Conservation (phyloP, 2,113 vertebrate species). For the Procavia capensis region DNA sequence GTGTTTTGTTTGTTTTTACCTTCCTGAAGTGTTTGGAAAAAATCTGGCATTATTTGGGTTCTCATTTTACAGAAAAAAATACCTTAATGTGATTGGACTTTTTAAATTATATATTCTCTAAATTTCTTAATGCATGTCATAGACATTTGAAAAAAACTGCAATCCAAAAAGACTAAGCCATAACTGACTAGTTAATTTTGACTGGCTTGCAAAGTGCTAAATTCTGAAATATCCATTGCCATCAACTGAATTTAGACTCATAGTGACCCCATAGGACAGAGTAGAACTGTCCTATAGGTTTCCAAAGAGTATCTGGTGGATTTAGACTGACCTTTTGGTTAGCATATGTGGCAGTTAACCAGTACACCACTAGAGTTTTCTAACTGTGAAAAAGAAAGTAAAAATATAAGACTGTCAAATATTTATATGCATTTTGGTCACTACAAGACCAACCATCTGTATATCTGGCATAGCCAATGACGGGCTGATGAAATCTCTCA, state of each 20-base stretch:
- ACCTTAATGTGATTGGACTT: background rate
- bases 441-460: background rate
- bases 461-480: background rate
- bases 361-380: too few species aligned
- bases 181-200: background rate
- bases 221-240: constrained; percentile 36
- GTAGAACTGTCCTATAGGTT: too few species aligned
- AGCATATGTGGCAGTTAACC: too few species aligned
- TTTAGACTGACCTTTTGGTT: too few species aligned
- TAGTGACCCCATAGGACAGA: too few species aligned
- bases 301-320: too few species aligned
- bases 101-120: constrained; percentile 15
- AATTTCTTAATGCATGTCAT: background rate
- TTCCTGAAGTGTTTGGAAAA: background rate
- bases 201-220: background rate
- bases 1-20: background rate
- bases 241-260: too few species aligned
- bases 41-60: background rate
- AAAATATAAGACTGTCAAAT: background rate
- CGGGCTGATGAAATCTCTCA: background rate
- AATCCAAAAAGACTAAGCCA: background rate
- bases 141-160: background rate
- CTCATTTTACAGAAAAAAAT: background rate
- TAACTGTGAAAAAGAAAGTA: constrained; percentile 10
- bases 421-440: background rate